Evolutionary conservation across 2,113 vertebrate genomes (phyloP), one percentile per base, ranked within the genome.

Genomic region (Onychorhynchus coronatus): DNA sequence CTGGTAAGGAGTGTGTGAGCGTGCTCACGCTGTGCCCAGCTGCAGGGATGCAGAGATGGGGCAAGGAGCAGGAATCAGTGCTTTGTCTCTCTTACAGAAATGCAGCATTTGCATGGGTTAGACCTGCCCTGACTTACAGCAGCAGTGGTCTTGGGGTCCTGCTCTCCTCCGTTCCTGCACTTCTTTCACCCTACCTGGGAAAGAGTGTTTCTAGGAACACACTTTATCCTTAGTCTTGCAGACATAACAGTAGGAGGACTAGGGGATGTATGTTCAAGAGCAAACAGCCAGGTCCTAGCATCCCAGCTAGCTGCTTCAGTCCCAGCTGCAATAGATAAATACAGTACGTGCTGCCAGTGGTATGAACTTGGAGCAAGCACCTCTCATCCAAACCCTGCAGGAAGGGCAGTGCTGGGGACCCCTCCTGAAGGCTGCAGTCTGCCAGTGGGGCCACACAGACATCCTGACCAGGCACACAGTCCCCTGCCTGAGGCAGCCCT

Each of bases 121-220:
- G 6, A 37, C 10, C 15, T 58, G 27, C 30, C 59, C 0, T 12
- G 63, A 70, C 15, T 4, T 33, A 7, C 0, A 2, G 50, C 46
- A 71, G 35, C 6, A 2, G 17, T n/a, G 11, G 21, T 39, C n/a
- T 59, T 63, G 27, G 19, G 15, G 39, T 83, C 24, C 23, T 50
- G 12, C 24, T 85, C 4, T 71, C 44, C 14, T 17, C 5, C 11
- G 6, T 66, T 86, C 46, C 55, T 46, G 24, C 2, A 1, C 46
- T 77, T 88, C 22, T 52, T 50, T 49, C 8, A 44, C 9, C 6
- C 42, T 81, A 18, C 14, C 6, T 13, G 5, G 22, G 11, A 56
- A 81, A 31, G 41, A 58, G 2, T 1, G 8, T 80, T 68, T 55
- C 62, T 55, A 52, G 35, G 53, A 79, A 33, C 6, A 37, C 42